phyloP scores from a whole-genome alignment of 2,888 invertebrate species.

The Rhagonycha fulva region DNA sequence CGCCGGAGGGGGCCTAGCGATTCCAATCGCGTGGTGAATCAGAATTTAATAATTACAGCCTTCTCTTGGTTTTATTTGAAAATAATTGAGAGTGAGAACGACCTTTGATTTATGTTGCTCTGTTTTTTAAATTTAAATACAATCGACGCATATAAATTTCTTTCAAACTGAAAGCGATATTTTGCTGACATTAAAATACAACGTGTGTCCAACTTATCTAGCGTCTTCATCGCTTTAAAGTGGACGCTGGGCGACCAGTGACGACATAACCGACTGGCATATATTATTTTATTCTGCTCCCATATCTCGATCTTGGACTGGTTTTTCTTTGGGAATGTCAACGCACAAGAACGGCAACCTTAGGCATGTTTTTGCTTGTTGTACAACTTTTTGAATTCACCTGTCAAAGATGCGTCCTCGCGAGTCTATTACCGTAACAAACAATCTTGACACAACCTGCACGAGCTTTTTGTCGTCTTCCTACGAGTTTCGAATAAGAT shows the following conservation, averaged over 20 bases:
- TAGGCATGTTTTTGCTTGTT: conserved; percentile 47
- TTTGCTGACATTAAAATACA: conserved; percentile 48
- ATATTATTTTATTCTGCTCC: conserved; percentile 42
- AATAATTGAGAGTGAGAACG: background rate
- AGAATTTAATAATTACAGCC: background rate
- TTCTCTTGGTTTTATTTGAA: background rate
- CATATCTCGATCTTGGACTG: conserved; percentile 46
- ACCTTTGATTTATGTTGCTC: conserved; percentile 20
- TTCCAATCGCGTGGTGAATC: background rate
- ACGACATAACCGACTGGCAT: conserved; percentile 45
- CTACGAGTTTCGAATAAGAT: background rate
- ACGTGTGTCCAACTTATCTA: conserved; percentile 48
- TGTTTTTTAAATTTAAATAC: conserved; percentile 44
- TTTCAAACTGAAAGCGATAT: conserved; percentile 40
- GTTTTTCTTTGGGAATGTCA: conserved; percentile 42
- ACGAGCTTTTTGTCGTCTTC: background rate
- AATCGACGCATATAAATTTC: conserved; percentile 45
- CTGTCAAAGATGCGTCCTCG: conserved; percentile 45
- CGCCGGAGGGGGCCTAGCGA: background rate
- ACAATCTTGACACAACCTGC: conserved; percentile 21
- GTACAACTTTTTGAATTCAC: conserved; percentile 48
- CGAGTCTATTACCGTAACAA: conserved; percentile 44
- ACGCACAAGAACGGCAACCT: conserved; percentile 38
- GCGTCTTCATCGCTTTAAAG: conserved; percentile 48
- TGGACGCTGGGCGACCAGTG: conserved; percentile 44